phyloP scores from a whole-genome alignment of 2,888 invertebrate species.

The Cheiracanthium punctorium region DNA sequence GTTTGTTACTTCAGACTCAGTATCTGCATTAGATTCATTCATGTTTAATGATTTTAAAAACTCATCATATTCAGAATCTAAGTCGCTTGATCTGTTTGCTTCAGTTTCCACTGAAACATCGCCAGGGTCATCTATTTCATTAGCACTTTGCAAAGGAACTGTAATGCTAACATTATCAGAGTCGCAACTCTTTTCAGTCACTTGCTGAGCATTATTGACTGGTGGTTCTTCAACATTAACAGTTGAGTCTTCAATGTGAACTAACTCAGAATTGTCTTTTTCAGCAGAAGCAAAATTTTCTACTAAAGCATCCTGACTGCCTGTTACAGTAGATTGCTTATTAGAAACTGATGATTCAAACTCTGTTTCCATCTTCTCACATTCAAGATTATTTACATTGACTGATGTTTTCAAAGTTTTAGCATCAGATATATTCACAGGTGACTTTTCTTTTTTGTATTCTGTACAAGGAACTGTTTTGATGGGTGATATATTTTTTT shows the following conservation, averaged over 20 bases:
- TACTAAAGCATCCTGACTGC: too few relatives aligned
- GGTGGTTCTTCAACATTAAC: background rate
- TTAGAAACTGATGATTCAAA: too few relatives aligned
- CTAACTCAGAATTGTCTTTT: background rate
- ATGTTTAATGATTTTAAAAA: slow-evolving; percentile 62
- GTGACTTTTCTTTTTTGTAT: background rate
- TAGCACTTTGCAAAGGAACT: background rate
- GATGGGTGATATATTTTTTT: background rate
- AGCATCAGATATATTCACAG: background rate
- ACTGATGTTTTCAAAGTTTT: background rate
- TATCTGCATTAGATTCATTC: slow-evolving; percentile 13
- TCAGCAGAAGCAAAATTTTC: background rate
- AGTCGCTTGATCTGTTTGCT: slow-evolving; percentile 29
- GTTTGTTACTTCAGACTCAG: too few relatives aligned
- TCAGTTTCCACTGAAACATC: slow-evolving; percentile 28
- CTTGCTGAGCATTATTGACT: background rate
- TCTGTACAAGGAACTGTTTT: background rate
- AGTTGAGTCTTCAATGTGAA: background rate
- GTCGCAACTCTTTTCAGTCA: background rate
- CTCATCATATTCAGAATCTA: slow-evolving; percentile 66
- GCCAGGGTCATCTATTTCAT: background rate
- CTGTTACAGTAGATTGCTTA: too few relatives aligned
- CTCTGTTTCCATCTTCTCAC: too few relatives aligned
- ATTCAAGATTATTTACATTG: too few relatives aligned
- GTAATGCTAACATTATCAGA: too few relatives aligned